phyloP scores from a whole-genome alignment of 2,113 vertebrate genomes.

The Marmota flaviventris region DNA sequence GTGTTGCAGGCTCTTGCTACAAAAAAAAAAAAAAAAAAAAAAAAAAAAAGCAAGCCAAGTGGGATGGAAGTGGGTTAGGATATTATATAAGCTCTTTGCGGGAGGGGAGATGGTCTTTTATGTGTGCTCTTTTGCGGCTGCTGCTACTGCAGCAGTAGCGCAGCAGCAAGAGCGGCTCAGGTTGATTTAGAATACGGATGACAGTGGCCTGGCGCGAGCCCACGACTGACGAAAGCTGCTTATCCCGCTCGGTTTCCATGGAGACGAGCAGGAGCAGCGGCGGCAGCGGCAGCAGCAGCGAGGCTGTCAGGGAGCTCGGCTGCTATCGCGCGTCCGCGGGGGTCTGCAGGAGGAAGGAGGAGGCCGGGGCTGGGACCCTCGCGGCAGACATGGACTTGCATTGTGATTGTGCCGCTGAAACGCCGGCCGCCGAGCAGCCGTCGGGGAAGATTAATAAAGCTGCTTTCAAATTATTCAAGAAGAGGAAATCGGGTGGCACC shows the following conservation, averaged over 20 bases:
- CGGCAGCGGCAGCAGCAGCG: conserved; percentile 85
- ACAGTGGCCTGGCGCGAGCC: conserved; percentile 92
- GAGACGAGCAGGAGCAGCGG: conserved; percentile 90
- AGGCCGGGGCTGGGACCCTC: conserved; percentile 86
- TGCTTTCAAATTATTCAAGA: conserved; percentile 97
- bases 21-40: background rate
- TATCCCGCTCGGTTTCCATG: conserved; percentile 94
- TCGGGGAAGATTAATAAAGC: conserved; percentile 97
- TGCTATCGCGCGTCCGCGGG: conserved; percentile 88
- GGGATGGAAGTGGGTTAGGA: conserved; percentile 75
- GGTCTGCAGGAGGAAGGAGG: conserved; percentile 86
- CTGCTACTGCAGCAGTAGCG: conserved; percentile 57
- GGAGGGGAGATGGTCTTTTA: conserved; percentile 60
- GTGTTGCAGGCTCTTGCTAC: background rate
- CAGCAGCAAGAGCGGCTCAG: conserved; percentile 79
- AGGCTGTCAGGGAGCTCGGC: conserved; percentile 91
- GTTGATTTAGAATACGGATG: conserved; percentile 87
- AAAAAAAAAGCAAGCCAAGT: background rate
- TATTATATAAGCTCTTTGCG: conserved; percentile 80
- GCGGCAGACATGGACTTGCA: conserved; percentile 95
- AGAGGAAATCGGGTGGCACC: conserved; percentile 94
- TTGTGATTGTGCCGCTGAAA: conserved; percentile 91
- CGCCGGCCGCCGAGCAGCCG: conserved; percentile 91
- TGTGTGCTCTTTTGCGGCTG: background rate
- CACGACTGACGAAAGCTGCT: conserved; percentile 94